Conservation (phyloP, 2,888 invertebrate species). For the Ectemnius lituratus region DNA sequence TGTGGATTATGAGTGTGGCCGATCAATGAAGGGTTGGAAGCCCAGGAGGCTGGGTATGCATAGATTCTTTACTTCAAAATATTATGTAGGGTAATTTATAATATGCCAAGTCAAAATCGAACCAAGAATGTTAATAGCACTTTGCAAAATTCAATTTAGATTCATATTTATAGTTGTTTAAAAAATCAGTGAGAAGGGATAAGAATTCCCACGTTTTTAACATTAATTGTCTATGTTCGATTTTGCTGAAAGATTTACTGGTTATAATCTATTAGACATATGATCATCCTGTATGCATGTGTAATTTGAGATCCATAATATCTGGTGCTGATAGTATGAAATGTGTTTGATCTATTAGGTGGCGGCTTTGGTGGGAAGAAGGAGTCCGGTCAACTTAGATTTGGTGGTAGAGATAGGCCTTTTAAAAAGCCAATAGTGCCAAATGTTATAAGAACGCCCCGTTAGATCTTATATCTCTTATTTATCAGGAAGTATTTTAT, state of each 20-base stretch:
- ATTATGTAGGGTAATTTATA: too few relatives aligned
- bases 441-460: conserved; percentile 42
- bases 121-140: too few relatives aligned
- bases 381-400: conserved; percentile 92
- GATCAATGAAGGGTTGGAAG: conserved; percentile 87
- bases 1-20: conserved; percentile 88
- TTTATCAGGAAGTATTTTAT: too few relatives aligned
- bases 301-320: neutral
- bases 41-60: conserved; percentile 85
- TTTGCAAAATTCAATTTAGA: too few relatives aligned
- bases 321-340: neutral
- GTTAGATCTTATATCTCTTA: neutral
- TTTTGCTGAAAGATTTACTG: neutral
- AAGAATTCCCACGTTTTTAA: too few relatives aligned
- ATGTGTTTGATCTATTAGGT: conserved; percentile 75
- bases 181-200: too few relatives aligned
- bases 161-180: too few relatives aligned
- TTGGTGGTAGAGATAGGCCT: conserved; percentile 89
- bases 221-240: too few relatives aligned
- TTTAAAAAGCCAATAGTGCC: conserved; percentile 83
- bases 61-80: too few relatives aligned
- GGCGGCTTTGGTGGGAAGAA: conserved; percentile 93
- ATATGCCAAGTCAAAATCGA: too few relatives aligned
- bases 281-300: neutral
- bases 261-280: neutral